phyloP scores from a whole-genome alignment of 2,888 invertebrate species.

The Cremastinae sp. region DNA sequence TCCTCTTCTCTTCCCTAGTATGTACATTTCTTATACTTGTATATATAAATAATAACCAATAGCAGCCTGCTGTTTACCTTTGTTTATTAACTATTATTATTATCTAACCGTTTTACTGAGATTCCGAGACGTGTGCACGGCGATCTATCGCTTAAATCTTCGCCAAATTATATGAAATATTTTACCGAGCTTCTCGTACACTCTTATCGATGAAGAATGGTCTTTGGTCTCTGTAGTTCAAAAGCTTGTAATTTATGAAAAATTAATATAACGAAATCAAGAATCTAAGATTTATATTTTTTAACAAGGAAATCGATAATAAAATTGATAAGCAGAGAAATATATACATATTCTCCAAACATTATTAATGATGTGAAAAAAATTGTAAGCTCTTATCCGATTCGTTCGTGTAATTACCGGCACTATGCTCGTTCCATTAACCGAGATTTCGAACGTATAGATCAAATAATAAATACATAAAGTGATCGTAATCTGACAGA shows the following conservation, averaged over 20 bases:
- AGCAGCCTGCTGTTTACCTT: constrained; percentile 8
- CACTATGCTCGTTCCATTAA: not conserved
- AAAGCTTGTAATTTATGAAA: no score
- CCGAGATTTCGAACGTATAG: not conserved
- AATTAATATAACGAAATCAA: no score
- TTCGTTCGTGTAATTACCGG: not conserved
- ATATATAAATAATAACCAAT: not conserved
- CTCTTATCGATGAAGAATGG: no score
- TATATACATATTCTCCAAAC: no score
- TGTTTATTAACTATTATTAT: no score
- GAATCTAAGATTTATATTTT: no score
- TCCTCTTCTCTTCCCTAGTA: constrained; percentile 5
- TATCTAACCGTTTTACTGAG: constrained; percentile 11
- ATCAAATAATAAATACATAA: constrained; percentile 4
- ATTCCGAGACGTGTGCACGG: constrained; percentile 1
- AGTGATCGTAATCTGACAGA: constrained; percentile 5
- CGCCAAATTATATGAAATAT: not conserved
- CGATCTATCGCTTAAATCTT: constrained; percentile 7
- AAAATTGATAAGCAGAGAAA: no score
- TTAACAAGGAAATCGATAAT: no score
- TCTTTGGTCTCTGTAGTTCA: no score
- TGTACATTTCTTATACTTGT: not conserved
- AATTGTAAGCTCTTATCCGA: no score
- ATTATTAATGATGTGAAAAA: not conserved
- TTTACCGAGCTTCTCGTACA: not conserved